Percentiles rank a stretch among this genome's conserved stretches.
Conservation (phyloP, 2,797 vertebrate genomes). For the Centropyge bicolor region DNA sequence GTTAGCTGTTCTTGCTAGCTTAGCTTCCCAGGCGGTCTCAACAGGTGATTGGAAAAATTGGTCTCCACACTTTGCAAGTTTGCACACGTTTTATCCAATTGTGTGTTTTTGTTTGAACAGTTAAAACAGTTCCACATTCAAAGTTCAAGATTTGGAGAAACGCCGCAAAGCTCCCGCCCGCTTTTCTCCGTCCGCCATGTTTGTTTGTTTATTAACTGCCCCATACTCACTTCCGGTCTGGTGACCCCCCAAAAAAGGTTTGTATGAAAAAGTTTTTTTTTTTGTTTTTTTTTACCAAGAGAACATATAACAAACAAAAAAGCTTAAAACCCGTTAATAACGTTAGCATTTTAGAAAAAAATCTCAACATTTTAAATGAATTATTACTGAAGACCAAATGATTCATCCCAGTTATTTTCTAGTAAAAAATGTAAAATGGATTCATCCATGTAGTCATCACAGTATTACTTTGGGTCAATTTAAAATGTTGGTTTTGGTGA, state of each 20-base stretch:
- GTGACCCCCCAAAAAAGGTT: neutral
- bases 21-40: neutral
- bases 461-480: neutral
- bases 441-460: neutral
- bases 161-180: neutral
- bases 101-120: neutral
- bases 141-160: rapidly evolving
- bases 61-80: neutral
- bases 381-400: too few species aligned
- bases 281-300: too few species aligned
- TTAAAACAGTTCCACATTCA: rapidly evolving
- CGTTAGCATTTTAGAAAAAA: too few species aligned
- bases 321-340: too few species aligned
- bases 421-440: too few species aligned
- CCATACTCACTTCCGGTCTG: neutral
- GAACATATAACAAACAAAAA: too few species aligned
- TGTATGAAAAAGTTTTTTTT: too few species aligned
- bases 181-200: neutral
- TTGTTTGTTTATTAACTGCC: neutral
- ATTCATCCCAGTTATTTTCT: too few species aligned
- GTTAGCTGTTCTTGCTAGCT: too few species aligned
- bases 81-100: rapidly evolving
- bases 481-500: neutral
- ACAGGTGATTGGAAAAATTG: neutral
- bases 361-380: too few species aligned